Evolutionary conservation across 2,888 invertebrate species (phyloP).

Genomic region (Bellardia bayeri): DNA sequence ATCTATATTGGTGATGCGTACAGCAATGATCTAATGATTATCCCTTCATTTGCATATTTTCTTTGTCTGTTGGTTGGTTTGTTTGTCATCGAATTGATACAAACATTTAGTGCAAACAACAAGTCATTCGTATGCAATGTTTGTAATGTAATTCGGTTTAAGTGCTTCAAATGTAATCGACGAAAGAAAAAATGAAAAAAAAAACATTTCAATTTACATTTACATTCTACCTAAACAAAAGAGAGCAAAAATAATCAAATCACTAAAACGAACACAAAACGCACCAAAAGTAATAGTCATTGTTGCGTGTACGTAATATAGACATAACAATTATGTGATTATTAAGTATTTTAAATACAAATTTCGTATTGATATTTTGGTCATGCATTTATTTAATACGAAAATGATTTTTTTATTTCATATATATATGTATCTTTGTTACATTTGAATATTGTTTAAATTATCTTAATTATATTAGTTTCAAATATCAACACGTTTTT

Average conservation of each 20-base stretch:
- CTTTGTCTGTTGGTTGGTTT: constrained; percentile 39
- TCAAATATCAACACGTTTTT: not conserved
- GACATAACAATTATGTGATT: constrained; percentile 38
- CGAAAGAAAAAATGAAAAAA: constrained; percentile 29
- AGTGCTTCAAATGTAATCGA: constrained; percentile 24
- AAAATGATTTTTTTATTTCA: not conserved
- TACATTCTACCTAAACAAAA: constrained; percentile 13
- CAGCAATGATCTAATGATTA: constrained; percentile 54
- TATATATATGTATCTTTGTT: too few species aligned
- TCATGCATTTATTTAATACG: not conserved
- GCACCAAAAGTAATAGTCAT: not conserved
- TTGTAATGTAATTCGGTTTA: constrained; percentile 46
- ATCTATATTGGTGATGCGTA: not conserved
- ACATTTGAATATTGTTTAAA: not conserved
- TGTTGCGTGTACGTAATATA: constrained; percentile 41
- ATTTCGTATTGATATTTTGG: not conserved
- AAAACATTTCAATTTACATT: constrained; percentile 56
- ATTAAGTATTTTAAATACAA: constrained; percentile 26
- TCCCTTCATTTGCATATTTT: constrained; percentile 60
- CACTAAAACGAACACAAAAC: not conserved
- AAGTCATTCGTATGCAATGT: constrained; percentile 61
- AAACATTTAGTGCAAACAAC: constrained; percentile 48
- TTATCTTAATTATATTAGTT: not conserved
- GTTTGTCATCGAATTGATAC: constrained; percentile 17
- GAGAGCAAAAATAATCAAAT: not conserved